These are phyloP conservation scores for Dasyurus viverrinus DNA, from an alignment of 2,113 vertebrate species.

Conservation along the genomic window DNA sequence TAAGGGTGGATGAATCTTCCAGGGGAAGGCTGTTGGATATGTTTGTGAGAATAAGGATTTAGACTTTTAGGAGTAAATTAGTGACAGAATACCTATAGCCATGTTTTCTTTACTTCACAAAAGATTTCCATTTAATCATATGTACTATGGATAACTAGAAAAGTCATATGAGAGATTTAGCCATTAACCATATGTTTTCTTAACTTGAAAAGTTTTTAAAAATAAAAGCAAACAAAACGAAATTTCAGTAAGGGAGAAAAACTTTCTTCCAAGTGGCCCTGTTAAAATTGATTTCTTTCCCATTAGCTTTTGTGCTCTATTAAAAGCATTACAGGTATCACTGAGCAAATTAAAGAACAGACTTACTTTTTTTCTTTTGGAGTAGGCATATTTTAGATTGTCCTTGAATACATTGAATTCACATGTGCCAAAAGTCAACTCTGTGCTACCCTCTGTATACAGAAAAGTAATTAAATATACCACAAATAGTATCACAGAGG, in stretches of 20 bases:
- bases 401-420: background rate
- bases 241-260: background rate
- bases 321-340: background rate
- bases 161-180: background rate
- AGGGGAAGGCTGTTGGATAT: background rate
- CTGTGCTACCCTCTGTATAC: background rate
- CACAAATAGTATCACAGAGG: background rate
- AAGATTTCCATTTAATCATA: background rate
- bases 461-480: background rate
- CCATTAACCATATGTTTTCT: background rate
- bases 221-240: background rate
- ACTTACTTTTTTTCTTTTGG: background rate
- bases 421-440: background rate
- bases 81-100: background rate
- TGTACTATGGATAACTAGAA: background rate
- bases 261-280: background rate
- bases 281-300: background rate
- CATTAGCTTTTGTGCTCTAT: background rate
- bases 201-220: background rate
- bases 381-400: background rate
- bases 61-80: background rate
- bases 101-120: background rate
- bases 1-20: background rate
- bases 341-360: background rate
- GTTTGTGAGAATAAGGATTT: background rate